Percentiles rank a stretch among this genome's conserved stretches.
These are phyloP conservation scores for Acanthosoma haemorrhoidale DNA, from an alignment of 2,888 invertebrate species.

Conservation along the genomic window DNA sequence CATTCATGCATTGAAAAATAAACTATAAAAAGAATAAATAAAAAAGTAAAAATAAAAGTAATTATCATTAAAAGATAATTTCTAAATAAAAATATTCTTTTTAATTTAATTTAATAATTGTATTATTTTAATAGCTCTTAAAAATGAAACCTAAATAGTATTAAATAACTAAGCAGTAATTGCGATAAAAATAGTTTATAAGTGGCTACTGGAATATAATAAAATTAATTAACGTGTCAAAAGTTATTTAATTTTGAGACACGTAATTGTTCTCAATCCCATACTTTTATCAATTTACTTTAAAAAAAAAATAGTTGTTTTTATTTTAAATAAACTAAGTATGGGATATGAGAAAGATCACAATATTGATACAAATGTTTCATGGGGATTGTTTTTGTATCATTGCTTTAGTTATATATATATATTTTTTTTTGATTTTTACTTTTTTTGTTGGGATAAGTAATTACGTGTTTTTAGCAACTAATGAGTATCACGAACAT, in stretches of 20 bases:
- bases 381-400: background rate
- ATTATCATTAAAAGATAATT: background rate
- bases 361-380: background rate
- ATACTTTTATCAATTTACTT: background rate
- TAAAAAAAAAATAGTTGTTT: too few species aligned
- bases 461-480: slow-evolving; percentile 24
- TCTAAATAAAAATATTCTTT: background rate
- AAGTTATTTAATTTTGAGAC: background rate
- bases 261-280: background rate
- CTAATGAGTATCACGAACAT: slow-evolving; percentile 77
- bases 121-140: background rate
- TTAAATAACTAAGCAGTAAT: background rate
- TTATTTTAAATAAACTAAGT: background rate
- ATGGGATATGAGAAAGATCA: slow-evolving; percentile 9
- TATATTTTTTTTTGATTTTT: background rate
- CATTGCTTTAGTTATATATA: background rate
- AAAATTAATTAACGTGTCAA: background rate
- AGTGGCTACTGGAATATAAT: slow-evolving; percentile 13
- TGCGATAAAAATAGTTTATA: background rate
- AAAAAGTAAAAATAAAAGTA: background rate
- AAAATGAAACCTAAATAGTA: background rate
- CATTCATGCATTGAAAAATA: slow-evolving; percentile 4
- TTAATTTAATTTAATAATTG: background rate
- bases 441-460: slow-evolving; percentile 3
- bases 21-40: background rate